A percentile compares a stretch with the other conserved stretches of the same genome.
Conservation (phyloP, 2,797 vertebrate genomes). For the Gambelia wislizenii region DNA sequence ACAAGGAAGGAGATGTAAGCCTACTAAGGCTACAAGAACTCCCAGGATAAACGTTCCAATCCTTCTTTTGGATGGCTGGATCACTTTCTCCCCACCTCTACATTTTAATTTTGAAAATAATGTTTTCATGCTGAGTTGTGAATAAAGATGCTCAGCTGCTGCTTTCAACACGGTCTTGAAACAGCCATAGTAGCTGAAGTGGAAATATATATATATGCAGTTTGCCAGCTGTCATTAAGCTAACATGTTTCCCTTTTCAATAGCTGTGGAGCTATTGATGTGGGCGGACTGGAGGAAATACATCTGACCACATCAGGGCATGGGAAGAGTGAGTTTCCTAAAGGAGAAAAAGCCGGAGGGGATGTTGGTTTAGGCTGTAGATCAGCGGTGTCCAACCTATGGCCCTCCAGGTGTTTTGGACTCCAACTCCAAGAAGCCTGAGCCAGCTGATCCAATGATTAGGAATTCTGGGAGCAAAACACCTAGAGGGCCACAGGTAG, state of each 20-base stretch:
- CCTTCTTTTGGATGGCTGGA: neutral
- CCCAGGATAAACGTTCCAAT: neutral
- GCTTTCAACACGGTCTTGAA: neutral
- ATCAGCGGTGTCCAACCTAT: too few relatives aligned
- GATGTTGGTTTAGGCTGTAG: neutral
- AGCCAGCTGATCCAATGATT: too few relatives aligned
- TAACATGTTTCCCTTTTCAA: neutral
- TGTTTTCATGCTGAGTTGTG: neutral
- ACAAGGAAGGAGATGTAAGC: neutral
- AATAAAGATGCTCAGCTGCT: neutral
- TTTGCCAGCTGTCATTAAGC: neutral
- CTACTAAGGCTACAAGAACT: neutral
- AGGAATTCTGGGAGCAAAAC: too few relatives aligned
- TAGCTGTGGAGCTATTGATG: neutral
- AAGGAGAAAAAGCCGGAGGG: too few relatives aligned
- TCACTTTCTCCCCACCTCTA: neutral
- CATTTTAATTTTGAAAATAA: neutral
- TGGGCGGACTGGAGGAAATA: neutral
- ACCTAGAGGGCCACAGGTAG: too few relatives aligned
- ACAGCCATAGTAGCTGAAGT: neutral
- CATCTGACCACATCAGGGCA: neutral
- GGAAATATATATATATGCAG: neutral
- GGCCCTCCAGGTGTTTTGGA: too few relatives aligned
- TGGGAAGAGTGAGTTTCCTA: neutral
- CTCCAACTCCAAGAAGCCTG: too few relatives aligned